Evolutionary conservation across 1,140 invertebrate genomes (phyloP), one percentile per base, ranked within the genome.

Genomic region (Rhagoletis zephyria): DNA sequence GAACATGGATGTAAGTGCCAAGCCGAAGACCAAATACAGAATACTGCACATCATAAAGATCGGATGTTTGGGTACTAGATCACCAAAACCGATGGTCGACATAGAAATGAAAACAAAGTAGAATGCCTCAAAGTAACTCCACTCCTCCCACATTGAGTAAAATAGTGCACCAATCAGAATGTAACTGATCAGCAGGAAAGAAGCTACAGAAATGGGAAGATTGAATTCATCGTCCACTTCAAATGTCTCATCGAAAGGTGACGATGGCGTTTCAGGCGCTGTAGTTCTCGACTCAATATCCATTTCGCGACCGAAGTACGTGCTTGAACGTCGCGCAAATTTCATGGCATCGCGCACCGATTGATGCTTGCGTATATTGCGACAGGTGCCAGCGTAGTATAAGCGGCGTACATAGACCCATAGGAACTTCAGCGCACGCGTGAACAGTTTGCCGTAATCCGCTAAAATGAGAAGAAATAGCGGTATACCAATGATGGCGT

Each of bases 71-170:
- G 97, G 97, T 4, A 98, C 97, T 88, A 96, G 95, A 93, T 99
- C 98, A 65, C 98, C 98, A 90, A 98, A 98, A 10, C 92, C 97
- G 87, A 99, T 98, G 1, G 98, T 98, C 0, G 97, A 97, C 95
- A 98, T 97, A 0, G 97, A 98, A 89, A 98, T 97, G 91, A 98
- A 98, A 12, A 98, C 97, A 90, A 98, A 99, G 91, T 99, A 99
- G 91, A 98, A 98, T 0, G 97, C 96, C 87, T 97, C 96, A 88
- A 98, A 96, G 90, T 97, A 96, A 1, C 94, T 94, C 98, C 98
- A 99, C 0, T 90, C 89, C 90, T 98, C 97, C 95, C 96, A 97
- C 10, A 96, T 91, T 5, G 94, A 95, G 90, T 97, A 98, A 1
- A 97, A 94, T 0, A 95, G 93, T 0, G 97, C 97, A 2, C 98